Evolutionary conservation across 2,888 invertebrate genomes (phyloP), one percentile per base, ranked within the genome.

Genomic region (Acanthopleura granulata): DNA sequence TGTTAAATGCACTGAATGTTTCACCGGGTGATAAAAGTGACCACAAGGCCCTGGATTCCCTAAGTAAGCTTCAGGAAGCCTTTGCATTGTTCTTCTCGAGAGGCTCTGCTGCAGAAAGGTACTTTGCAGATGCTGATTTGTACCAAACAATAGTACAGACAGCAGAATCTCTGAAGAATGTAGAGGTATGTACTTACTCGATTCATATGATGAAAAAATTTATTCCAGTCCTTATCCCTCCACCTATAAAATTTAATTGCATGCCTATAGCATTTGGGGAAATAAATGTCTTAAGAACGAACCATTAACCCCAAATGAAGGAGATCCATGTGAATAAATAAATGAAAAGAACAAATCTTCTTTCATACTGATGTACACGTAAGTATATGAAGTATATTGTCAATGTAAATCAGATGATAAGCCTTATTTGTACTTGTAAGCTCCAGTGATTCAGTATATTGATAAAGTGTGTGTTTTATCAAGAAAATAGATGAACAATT

Each of bases 21-120:
- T 81, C 84, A 11, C 87, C 90, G 14, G 83, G 85, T 0, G 78
- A 83, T 3, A 80, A 81, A 25, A 75, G 78, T 14, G 85, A 91
- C 75, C 87, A 87, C 69, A 84, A 84, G 71, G 73, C 81, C 18
- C 77, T 91, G 22, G 73, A 81, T 49, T 79, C 83, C 11, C 73
- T 91, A n/a, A 80, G 85, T 11, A 87, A 91, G 75, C 84, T 91
- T 27, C 88, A 89, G 77, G 89, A 91, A 76, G 87, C 90, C 12
- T 92, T 92, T 81, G 77, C 88, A 40, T 84, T 90, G 79, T 91
- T 87, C 82, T 91, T 91, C 81, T 79, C 84, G 14, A 85, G 87
- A 75, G 91, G 91, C 6, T 87, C 91, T 22, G 91, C 91, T 9
- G 91, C 91, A 16, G 91, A 92, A 76, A 83, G 91, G 79, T 85